Evolutionary conservation across 1,140 invertebrate genomes (phyloP).

Genomic region (Leptestheria dahalacensis): DNA sequence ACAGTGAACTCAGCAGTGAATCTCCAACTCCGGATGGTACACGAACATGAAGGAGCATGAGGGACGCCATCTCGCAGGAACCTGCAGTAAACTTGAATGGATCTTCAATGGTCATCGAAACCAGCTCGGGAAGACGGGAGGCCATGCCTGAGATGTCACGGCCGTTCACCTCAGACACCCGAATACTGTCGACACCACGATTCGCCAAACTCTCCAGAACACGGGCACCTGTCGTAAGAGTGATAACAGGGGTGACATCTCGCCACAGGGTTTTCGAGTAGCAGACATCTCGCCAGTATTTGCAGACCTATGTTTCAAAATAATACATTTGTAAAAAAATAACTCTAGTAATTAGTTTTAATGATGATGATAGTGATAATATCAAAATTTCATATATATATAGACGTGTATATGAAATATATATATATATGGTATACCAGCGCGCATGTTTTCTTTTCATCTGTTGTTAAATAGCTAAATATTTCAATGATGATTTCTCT

Average conservation of each 20-base stretch:
- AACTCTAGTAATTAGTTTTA: neutral
- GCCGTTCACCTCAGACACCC: neutral
- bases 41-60: too few species aligned
- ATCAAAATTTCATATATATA: too few species aligned
- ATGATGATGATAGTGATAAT: too few species aligned
- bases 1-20: too few species aligned
- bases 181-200: neutral
- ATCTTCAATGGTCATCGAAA: too few species aligned
- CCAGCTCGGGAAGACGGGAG: too few species aligned
- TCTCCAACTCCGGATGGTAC: too few species aligned
- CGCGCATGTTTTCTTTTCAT: neutral
- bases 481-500: conserved; percentile 1
- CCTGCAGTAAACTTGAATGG: too few species aligned
- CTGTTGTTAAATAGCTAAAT: conserved; percentile 7
- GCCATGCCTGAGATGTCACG: too few species aligned
- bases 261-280: conserved; percentile 8
- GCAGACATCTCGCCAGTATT: conserved; percentile 22
- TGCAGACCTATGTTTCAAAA: conserved; percentile 10
- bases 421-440: too few species aligned
- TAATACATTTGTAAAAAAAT: conserved; percentile 4
- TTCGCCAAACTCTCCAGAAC: neutral
- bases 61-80: too few species aligned
- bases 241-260: neutral
- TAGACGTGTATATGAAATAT: too few species aligned
- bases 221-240: neutral